Conservation (phyloP, 2,797 vertebrate species). For the Pyrrhura leucotis region DNA sequence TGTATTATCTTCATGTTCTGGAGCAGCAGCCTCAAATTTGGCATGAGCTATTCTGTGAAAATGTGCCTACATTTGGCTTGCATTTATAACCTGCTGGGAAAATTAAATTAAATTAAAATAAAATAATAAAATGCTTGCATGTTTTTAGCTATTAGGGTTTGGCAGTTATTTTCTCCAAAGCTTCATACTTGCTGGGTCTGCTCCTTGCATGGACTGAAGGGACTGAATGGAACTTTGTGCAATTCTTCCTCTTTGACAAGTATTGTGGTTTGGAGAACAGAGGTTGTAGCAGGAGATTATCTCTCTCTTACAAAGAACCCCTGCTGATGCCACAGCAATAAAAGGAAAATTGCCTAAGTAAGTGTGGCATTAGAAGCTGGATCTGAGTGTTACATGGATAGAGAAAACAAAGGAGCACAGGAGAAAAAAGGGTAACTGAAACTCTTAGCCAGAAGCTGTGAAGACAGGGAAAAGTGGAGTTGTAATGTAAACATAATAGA, state of each 20-base stretch:
- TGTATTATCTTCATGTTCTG: background rate
- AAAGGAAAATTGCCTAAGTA: conserved; percentile 42
- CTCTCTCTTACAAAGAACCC: conserved; percentile 31
- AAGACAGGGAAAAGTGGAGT: background rate
- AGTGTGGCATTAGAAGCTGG: background rate
- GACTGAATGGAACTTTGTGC: background rate
- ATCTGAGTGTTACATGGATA: background rate
- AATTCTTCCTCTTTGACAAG: background rate
- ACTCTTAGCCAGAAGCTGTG: background rate
- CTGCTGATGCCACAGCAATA: conserved; percentile 6
- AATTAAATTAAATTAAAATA: no score
- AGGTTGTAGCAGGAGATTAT: conserved; percentile 12
- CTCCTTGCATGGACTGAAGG: background rate
- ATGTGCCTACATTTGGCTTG: background rate
- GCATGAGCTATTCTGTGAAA: background rate
- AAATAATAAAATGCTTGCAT: rapidly evolving
- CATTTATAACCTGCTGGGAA: background rate
- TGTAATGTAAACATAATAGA: background rate
- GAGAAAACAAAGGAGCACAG: background rate
- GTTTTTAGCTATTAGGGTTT: background rate
- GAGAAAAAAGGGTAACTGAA: background rate
- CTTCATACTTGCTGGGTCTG: background rate
- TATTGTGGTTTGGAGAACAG: background rate
- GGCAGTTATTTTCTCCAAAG: background rate
- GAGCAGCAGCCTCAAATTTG: background rate